A percentile compares a stretch with the other conserved stretches of the same genome.
phyloP scores from a whole-genome alignment of 2,888 invertebrate species.

The Ophioninae sp. region DNA sequence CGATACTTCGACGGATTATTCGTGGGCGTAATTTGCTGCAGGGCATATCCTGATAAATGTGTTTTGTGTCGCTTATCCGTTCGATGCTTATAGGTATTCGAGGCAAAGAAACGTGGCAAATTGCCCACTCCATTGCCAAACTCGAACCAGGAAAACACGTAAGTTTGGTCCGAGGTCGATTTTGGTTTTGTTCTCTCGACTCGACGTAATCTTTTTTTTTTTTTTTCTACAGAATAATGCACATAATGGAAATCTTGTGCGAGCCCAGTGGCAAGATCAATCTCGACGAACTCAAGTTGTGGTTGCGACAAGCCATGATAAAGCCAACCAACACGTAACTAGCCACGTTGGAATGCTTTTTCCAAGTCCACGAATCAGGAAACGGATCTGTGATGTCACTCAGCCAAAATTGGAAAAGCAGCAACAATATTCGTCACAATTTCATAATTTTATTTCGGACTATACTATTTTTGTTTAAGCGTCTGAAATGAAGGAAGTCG shows the following conservation, averaged over 20 bases:
- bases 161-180: slow-evolving; percentile 22
- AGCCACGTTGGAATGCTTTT: background rate
- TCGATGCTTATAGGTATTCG: slow-evolving; percentile 68
- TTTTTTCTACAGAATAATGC: slow-evolving; percentile 29
- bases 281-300: slow-evolving; percentile 64
- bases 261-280: slow-evolving; percentile 47
- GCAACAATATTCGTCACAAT: background rate
- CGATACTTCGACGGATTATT: background rate
- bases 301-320: slow-evolving; percentile 58
- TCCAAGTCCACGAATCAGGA: background rate
- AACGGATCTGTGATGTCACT: background rate
- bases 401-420: background rate
- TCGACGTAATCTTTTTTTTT: background rate
- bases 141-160: slow-evolving; percentile 57
- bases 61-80: background rate
- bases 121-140: slow-evolving; percentile 62
- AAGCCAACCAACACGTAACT: slow-evolving; percentile 15
- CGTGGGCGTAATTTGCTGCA: background rate
- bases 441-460: slow-evolving; percentile 7
- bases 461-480: background rate
- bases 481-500: background rate
- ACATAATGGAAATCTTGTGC: slow-evolving; percentile 59
- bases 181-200: background rate
- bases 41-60: background rate
- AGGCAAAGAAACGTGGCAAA: slow-evolving; percentile 61